Evolutionary conservation across 2,797 vertebrate species (phyloP).

Genomic region (Peromyscus nudipes): DNA sequence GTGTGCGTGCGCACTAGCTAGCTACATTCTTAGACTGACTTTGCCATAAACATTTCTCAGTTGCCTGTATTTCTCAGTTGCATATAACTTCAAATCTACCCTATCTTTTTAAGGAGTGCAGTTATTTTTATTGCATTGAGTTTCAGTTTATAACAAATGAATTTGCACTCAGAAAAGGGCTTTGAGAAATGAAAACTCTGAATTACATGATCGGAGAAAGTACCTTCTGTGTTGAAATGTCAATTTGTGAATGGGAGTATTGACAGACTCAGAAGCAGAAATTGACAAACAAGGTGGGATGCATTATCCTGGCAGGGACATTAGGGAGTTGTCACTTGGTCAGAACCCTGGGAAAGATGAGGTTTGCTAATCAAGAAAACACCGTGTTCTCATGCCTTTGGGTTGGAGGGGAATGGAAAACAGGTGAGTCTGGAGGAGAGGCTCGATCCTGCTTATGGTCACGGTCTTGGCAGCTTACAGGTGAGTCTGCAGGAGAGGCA

Average conservation of each 20-base stretch:
- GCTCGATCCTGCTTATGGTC: background rate
- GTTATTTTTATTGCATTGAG: slow-evolving; percentile 74
- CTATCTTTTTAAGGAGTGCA: slow-evolving; percentile 59
- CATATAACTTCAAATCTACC: slow-evolving; percentile 56
- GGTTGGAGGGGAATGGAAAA: background rate
- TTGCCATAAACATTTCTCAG: slow-evolving; percentile 68
- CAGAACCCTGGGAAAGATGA: slow-evolving; percentile 48
- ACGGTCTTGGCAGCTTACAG: background rate
- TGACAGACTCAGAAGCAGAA: slow-evolving; percentile 11
- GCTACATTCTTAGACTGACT: slow-evolving; percentile 41
- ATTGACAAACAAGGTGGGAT: background rate
- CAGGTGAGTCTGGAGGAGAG: background rate
- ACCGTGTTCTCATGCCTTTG: background rate
- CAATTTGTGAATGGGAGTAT: slow-evolving; percentile 43
- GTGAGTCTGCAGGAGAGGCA: background rate
- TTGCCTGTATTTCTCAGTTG: slow-evolving; percentile 56
- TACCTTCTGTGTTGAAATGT: slow-evolving; percentile 13
- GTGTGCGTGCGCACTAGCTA: background rate
- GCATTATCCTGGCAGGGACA: background rate
- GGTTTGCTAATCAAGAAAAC: background rate
- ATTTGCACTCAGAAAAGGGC: slow-evolving; percentile 57
- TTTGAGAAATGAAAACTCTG: slow-evolving; percentile 63
- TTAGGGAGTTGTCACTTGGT: slow-evolving; percentile 15
- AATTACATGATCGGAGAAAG: slow-evolving; percentile 10
- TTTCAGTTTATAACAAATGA: slow-evolving; percentile 63